These are phyloP conservation scores for Apocrypta bakeri DNA, from an alignment of 1,140 invertebrate genomes.

Conservation along the genomic window DNA sequence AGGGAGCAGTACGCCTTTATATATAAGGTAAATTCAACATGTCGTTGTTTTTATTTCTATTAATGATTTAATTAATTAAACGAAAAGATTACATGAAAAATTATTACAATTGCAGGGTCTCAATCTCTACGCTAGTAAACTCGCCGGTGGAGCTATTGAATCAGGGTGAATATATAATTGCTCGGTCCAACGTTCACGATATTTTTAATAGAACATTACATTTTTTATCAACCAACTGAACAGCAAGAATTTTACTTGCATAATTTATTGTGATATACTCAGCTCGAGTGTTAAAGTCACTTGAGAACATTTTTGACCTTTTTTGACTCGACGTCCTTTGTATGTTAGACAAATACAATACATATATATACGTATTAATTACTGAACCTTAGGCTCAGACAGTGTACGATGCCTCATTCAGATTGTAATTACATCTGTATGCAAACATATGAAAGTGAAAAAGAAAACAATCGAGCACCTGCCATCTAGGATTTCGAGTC, in stretches of 20 bases:
- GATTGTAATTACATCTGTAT: neutral
- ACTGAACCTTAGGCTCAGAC: neutral
- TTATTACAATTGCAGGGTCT: slow-evolving; percentile 75
- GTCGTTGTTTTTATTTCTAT: slow-evolving; percentile 27
- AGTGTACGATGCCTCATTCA: neutral
- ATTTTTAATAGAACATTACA: slow-evolving; percentile 43
- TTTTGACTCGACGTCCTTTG: slow-evolving; percentile 20
- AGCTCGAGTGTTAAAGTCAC: slow-evolving; percentile 14
- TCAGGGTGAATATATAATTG: slow-evolving; percentile 69
- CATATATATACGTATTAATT: slow-evolving; percentile 48
- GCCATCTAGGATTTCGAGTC: slow-evolving; percentile 1
- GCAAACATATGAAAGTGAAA: neutral
- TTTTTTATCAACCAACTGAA: slow-evolving; percentile 8
- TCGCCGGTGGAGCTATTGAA: slow-evolving; percentile 79
- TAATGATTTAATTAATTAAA: slow-evolving; percentile 33
- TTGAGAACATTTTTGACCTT: slow-evolving; percentile 26
- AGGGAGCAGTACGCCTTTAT: slow-evolving; percentile 82
- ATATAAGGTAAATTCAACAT: slow-evolving; percentile 79
- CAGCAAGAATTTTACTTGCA: slow-evolving; percentile 30
- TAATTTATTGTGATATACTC: slow-evolving; percentile 44
- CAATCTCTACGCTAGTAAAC: slow-evolving; percentile 81
- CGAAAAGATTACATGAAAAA: neutral
- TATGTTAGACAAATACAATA: slow-evolving; percentile 48
- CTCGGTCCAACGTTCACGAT: neutral
- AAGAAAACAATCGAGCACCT: neutral